Evolutionary conservation across 2,113 vertebrate species (phyloP).

Genomic region (Oostethus manadensis): DNA sequence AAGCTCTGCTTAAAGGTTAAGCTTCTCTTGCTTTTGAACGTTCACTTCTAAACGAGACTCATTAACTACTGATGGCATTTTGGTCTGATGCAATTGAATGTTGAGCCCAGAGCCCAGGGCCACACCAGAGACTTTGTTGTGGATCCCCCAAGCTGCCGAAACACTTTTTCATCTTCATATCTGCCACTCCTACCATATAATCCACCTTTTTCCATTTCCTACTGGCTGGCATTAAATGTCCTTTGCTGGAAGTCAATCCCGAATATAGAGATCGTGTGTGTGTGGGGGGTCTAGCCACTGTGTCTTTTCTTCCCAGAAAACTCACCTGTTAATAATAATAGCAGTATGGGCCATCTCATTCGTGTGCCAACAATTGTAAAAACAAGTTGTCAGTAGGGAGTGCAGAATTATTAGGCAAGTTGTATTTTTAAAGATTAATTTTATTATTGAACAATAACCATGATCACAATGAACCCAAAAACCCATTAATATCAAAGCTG

Average conservation of each 20-base stretch:
- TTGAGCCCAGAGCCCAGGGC: slow-evolving; percentile 21
- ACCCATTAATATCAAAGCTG: no score
- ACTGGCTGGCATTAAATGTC: slow-evolving; percentile 12
- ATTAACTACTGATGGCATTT: slow-evolving; percentile 31
- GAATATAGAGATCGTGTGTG: slow-evolving; percentile 40
- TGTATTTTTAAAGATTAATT: no score
- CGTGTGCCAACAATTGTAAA: slow-evolving; percentile 35
- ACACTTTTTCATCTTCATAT: slow-evolving; percentile 26
- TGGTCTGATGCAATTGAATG: slow-evolving; percentile 18
- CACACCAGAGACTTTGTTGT: slow-evolving; percentile 31
- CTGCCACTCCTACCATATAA: not conserved
- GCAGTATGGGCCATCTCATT: slow-evolving; percentile 14
- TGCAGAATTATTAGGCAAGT: no score
- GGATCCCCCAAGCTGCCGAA: slow-evolving; percentile 15
- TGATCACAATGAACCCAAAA: no score
- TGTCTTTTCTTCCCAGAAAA: slow-evolving; percentile 14
- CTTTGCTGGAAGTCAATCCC: slow-evolving; percentile 25
- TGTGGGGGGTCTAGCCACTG: slow-evolving; percentile 37
- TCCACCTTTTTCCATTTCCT: slow-evolving; percentile 5
- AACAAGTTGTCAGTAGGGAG: slow-evolving; percentile 10
- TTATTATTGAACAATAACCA: no score
- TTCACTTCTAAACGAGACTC: slow-evolving; percentile 19
- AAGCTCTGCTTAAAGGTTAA: slow-evolving; percentile 26
- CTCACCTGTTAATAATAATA: slow-evolving; percentile 28
- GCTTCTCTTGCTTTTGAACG: slow-evolving; percentile 9